Percentiles rank a stretch among this genome's conserved stretches.
Conservation (phyloP, 2,888 invertebrate genomes). For the Dilophus febrilis region DNA sequence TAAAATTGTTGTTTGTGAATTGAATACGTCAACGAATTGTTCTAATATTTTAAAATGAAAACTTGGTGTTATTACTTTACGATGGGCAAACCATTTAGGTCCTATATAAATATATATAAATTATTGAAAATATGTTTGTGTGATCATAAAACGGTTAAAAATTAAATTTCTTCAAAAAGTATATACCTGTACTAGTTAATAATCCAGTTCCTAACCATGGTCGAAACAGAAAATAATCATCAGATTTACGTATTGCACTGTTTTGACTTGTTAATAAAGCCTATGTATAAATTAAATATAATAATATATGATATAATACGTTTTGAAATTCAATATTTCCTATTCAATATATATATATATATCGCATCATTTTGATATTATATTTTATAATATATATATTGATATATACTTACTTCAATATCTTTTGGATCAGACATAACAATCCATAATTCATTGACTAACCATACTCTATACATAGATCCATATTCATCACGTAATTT, state of each 20-base stretch:
- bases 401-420: constrained; percentile 20
- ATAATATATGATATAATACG: too few species aligned
- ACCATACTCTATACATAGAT: constrained; percentile 27
- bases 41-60: constrained; percentile 67
- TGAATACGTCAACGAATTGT: constrained; percentile 51
- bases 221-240: constrained; percentile 31
- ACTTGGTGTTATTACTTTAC: constrained; percentile 58
- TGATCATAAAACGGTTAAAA: too few species aligned
- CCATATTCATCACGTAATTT: constrained; percentile 24
- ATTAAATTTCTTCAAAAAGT: too few species aligned
- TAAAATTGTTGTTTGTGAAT: constrained; percentile 40
- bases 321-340: too few species aligned
- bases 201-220: constrained; percentile 39
- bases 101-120: too few species aligned
- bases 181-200: constrained; percentile 29
- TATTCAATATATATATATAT: too few species aligned
- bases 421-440: constrained; percentile 29
- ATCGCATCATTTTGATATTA: not conserved
- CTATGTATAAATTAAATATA: too few species aligned
- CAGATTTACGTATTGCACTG: constrained; percentile 15
- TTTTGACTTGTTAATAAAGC: too few species aligned
- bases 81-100: constrained; percentile 41
- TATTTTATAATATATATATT: too few species aligned
- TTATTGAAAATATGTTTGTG: too few species aligned
- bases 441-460: constrained; percentile 30